Evolutionary conservation across 2,113 vertebrate species (phyloP).

Genomic region (Cebus imitator): DNA sequence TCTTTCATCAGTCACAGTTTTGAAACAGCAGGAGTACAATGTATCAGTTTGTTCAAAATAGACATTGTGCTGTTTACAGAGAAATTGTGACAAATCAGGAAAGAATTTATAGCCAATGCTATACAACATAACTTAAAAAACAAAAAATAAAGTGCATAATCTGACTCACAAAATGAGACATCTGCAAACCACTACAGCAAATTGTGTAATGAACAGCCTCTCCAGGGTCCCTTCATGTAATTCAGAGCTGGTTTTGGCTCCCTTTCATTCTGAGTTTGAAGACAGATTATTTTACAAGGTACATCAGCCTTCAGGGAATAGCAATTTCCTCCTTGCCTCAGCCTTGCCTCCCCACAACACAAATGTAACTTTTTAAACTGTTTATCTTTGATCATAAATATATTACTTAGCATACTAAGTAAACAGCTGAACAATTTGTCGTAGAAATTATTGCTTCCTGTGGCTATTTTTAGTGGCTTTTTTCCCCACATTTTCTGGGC

Average conservation of each 20-base stretch:
- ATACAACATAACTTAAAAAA: background rate
- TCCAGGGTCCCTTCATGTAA: constrained; percentile 83
- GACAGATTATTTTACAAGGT: constrained; percentile 90
- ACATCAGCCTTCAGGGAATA: constrained; percentile 88
- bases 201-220: constrained; percentile 78
- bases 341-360: constrained; percentile 84
- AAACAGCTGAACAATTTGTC: constrained; percentile 89
- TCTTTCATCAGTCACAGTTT: constrained; percentile 36
- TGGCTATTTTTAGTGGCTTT: constrained; percentile 86
- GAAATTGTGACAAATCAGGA: background rate
- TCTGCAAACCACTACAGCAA: constrained; percentile 78
- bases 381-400: constrained; percentile 93
- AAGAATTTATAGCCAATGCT: background rate
- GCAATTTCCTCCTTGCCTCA: constrained; percentile 89
- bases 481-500: constrained; percentile 76
- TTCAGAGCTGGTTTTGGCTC: constrained; percentile 83
- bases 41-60: background rate
- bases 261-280: constrained; percentile 81
- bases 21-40: constrained; percentile 23
- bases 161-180: constrained; percentile 77
- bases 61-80: background rate
- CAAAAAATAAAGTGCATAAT: constrained; percentile 8
- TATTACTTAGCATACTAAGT: constrained; percentile 87
- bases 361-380: constrained; percentile 87
- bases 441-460: constrained; percentile 90